Evolutionary conservation across 2,113 vertebrate genomes (phyloP), one percentile per base, ranked within the genome.

Genomic region (Morone chrysops): DNA sequence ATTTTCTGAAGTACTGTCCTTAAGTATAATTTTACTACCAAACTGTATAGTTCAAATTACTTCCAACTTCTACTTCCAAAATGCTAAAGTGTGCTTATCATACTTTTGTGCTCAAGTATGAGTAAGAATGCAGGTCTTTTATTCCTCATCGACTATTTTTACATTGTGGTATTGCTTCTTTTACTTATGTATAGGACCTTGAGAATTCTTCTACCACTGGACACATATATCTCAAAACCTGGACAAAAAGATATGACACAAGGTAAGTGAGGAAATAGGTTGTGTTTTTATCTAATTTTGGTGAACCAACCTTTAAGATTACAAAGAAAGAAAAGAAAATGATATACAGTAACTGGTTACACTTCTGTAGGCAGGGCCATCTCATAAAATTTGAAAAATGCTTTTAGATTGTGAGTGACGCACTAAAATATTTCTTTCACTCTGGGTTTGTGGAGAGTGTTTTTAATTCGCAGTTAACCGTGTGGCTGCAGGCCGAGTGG

Each of bases 381-480:
- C 80, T 83, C 80, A 54, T 84, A 87, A 87, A 87, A 81, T 82
- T 18, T 73, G 53, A 89, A 77, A 84, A 85, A 90, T 89, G 79
- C 75, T 54, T 89, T 89, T 78, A 78, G 77, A 80, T 80, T 80
- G 73, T 85, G 75, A 90, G 77, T 83, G 89, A 91, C 22, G 78
- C 72, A 67, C 85, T 57, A 59, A 87, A 83, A 85, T 80, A 74
- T 92, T 92, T 90, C 73, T 85, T 66, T 89, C 65, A 76, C 87
- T 83, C 83, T n/a, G 78, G 86, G 53, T 85, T 91, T 91, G 87
- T 69, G 86, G 85, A 80, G 80, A 89, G 82, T 70, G 81, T 90
- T 92, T 91, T 93, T 88, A 93, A 90, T 90, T 89, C 89, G 86
- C 83, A 89, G 81, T 83, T 80, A 80, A 83, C 83, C 73, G 48